Evolutionary conservation across 2,888 invertebrate species (phyloP), one percentile per base, ranked within the genome.

Genomic region (Heliconius ethilla): DNA sequence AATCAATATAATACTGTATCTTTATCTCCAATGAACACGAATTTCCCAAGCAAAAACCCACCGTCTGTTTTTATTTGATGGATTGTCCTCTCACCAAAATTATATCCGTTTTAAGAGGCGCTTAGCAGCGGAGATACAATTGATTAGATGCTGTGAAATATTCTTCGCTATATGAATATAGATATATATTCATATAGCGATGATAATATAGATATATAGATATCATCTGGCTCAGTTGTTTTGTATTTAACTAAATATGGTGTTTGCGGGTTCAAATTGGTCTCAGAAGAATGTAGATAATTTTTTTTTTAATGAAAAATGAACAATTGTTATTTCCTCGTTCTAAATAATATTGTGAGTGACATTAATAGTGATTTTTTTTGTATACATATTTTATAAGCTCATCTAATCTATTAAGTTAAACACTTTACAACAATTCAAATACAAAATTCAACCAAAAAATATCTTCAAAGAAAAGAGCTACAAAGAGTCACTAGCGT

Each of bases 21-120:
- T 25, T 40, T 40, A 40, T 70, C 13, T 37, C 2, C 22, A 29
- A 70, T 40, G 27, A 62, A 63, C 70, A 70, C 40, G n/a, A 63
- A 76, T 63, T 45, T 70, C 40, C 29, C 22, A 29, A 77, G 82
- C 81, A 83, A 85, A 84, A 83, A 83, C 80, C 73, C 70, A 66
- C 75, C 65, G 78, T 82, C 83, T 85, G 84, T 86, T 86, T 86
- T 82, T 85, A 80, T 81, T 83, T 85, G 86, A 86, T 85, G 84
- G 85, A 86, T 85, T 84, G 82, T 82, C 75, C 82, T 81, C 81
- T 84, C 80, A 78, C 83, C 82, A 88, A 87, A 90, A 90, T 90
- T 89, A 90, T 83, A 89, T 90, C 89, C 83, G 85, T 90, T 88
- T 76, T 62, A n/a, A 72, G 69, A 74, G 73, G 59, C 77, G 74